phyloP scores from a whole-genome alignment of 2,113 vertebrate species.

The Laticauda laticaudata region DNA sequence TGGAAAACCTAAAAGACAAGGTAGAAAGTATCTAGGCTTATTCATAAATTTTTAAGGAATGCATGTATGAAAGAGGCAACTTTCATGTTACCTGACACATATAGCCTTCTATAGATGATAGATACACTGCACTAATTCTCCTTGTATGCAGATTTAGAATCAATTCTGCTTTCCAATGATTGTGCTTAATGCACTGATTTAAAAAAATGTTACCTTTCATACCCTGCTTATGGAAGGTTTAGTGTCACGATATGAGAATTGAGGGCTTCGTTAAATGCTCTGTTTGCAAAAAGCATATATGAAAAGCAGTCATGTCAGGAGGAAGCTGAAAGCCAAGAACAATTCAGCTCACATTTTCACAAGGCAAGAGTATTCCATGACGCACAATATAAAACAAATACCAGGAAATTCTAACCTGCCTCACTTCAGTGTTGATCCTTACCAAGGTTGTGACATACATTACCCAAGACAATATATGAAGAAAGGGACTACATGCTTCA shows the following conservation, averaged over 20 bases:
- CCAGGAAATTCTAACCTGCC: conserved; percentile 47
- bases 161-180: neutral
- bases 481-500: neutral
- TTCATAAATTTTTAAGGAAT: rapidly evolving
- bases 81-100: neutral
- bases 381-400: conserved; percentile 41
- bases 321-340: neutral
- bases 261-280: neutral
- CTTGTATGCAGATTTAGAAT: neutral
- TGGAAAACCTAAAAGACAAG: conserved; percentile 80
- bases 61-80: neutral
- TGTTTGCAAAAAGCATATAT: neutral
- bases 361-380: conserved; percentile 12
- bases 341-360: neutral
- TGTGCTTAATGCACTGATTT: neutral
- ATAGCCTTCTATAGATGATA: neutral
- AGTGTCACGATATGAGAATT: neutral
- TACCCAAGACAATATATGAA: conserved; percentile 34
- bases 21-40: neutral
- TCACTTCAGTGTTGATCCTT: conserved; percentile 40
- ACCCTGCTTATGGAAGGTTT: neutral
- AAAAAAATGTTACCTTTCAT: neutral
- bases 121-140: neutral
- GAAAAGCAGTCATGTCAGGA: neutral
- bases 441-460: conserved; percentile 38